Evolutionary conservation across 2,888 invertebrate species (phyloP).

Genomic region (Boloria selene): DNA sequence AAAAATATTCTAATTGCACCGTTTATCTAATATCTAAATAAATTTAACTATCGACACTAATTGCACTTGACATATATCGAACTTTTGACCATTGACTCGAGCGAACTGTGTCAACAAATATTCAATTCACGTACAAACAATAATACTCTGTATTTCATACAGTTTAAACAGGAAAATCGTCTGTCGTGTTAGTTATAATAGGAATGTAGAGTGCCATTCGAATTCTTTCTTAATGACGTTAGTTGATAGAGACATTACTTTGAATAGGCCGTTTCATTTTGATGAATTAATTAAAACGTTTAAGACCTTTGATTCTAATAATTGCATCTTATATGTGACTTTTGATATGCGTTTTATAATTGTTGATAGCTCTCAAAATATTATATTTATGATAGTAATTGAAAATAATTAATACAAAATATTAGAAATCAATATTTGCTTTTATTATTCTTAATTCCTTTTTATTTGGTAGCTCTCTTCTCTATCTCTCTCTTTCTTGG

Average conservation of each 20-base stretch:
- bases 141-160: conserved; percentile 17
- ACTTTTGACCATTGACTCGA: conserved; percentile 42
- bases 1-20: conserved; percentile 24
- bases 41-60: conserved; percentile 35
- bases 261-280: conserved; percentile 30
- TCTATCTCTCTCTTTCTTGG: too few relatives aligned
- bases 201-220: conserved; percentile 24
- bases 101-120: conserved; percentile 44
- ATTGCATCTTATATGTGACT: conserved; percentile 12
- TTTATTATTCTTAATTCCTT: too few relatives aligned
- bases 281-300: conserved; percentile 31
- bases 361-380: neutral
- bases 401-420: too few relatives aligned
- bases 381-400: neutral
- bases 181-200: conserved; percentile 10
- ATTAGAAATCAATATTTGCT: too few relatives aligned
- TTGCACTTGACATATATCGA: conserved; percentile 51
- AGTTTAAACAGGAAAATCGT: conserved; percentile 24
- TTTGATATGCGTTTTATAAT: conserved; percentile 8
- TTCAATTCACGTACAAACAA: conserved; percentile 20
- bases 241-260: conserved; percentile 39
- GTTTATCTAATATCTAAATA: conserved; percentile 21
- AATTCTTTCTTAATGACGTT: conserved; percentile 44
- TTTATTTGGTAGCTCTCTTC: too few relatives aligned
- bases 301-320: conserved; percentile 31